A percentile compares a stretch with the other conserved stretches of the same genome.
Conservation (phyloP, 2,888 invertebrate species). For the Leuctra nigra region DNA sequence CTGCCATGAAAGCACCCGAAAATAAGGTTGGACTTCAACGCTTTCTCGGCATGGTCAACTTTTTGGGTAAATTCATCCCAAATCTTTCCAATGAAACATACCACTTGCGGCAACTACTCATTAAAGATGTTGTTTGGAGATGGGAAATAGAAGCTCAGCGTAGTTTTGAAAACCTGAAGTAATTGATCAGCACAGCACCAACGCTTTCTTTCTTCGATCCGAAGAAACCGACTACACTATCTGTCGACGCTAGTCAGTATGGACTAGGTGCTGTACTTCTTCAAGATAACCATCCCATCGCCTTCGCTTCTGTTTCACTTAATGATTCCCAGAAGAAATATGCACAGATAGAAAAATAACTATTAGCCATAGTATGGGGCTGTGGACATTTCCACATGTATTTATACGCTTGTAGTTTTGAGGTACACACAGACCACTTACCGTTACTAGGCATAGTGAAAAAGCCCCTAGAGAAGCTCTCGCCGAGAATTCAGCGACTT, state of each 20-base stretch:
- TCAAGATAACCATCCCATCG: constrained; percentile 24
- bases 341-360: constrained; percentile 1
- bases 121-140: neutral
- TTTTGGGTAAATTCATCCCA: constrained; percentile 21
- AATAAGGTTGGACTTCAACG: constrained; percentile 27
- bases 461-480: neutral
- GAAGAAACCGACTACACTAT: constrained; percentile 22
- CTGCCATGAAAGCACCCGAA: constrained; percentile 25
- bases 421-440: constrained; percentile 9
- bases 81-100: constrained; percentile 13
- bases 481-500: neutral
- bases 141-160: neutral
- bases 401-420: neutral
- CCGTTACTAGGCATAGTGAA: constrained; percentile 9
- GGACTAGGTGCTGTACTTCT: constrained; percentile 27
- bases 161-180: constrained; percentile 3
- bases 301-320: constrained; percentile 25
- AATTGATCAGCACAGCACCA: constrained; percentile 7
- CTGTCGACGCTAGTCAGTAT: constrained; percentile 28
- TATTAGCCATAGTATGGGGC: neutral
- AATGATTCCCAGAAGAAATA: constrained; percentile 25
- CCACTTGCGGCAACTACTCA: constrained; percentile 13
- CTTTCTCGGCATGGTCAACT: constrained; percentile 29
- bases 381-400: constrained; percentile 7
- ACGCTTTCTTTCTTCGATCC: constrained; percentile 21